phyloP scores from a whole-genome alignment of 1,140 invertebrate species.

The Saccostrea cuccullata region DNA sequence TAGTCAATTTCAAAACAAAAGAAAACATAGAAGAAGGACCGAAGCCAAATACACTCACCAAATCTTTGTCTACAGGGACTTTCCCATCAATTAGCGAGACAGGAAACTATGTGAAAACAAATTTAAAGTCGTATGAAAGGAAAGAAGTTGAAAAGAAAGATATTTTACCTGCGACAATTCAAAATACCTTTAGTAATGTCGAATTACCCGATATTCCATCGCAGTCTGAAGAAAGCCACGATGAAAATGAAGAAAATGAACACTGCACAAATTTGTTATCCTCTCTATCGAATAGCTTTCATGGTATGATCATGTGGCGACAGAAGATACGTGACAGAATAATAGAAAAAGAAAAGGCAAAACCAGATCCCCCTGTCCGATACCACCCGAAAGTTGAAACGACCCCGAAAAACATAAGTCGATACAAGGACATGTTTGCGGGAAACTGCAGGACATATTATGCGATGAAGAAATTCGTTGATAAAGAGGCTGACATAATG shows the following conservation, averaged over 20 bases:
- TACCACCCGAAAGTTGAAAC: conserved; percentile 13
- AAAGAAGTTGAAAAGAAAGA: background rate
- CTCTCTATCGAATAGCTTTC: conserved; percentile 21
- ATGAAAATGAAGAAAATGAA: conserved; percentile 15
- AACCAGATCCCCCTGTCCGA: background rate
- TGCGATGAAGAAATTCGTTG: conserved; percentile 48
- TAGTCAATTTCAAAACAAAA: background rate
- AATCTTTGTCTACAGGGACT: background rate
- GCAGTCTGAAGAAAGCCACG: background rate
- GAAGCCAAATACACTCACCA: background rate
- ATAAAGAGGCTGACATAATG: conserved; percentile 39
- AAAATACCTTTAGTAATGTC: background rate
- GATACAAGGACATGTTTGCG: conserved; percentile 27
- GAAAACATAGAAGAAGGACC: conserved; percentile 3
- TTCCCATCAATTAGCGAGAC: background rate
- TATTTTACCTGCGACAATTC: background rate
- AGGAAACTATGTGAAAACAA: conserved; percentile 8
- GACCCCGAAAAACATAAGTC: background rate
- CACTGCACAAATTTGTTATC: background rate
- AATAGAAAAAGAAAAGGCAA: background rate
- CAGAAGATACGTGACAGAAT: conserved; percentile 42
- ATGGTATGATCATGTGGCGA: conserved; percentile 46
- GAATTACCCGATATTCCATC: background rate
- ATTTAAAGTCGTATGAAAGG: background rate
- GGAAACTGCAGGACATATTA: conserved; percentile 44